These are phyloP conservation scores for Acridotheres tristis DNA, from an alignment of 2,797 vertebrate species.

Conservation along the genomic window DNA sequence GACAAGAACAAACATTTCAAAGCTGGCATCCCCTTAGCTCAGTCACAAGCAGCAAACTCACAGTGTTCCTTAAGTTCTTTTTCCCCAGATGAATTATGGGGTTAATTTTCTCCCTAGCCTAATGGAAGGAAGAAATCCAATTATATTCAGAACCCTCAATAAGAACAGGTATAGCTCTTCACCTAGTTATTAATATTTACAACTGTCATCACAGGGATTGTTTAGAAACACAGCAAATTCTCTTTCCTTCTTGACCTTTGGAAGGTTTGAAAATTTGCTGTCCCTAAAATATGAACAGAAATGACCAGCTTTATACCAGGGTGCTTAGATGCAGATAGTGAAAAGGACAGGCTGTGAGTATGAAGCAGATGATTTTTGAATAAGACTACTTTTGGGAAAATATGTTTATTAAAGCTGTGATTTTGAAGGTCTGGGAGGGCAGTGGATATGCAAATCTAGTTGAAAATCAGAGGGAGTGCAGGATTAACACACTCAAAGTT, in stretches of 20 bases:
- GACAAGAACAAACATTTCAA: neutral
- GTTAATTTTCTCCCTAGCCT: neutral
- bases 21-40: neutral
- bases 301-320: neutral
- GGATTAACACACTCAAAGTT: neutral
- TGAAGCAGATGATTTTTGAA: neutral
- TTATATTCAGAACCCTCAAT: neutral
- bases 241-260: neutral
- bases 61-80: neutral
- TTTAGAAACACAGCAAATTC: neutral
- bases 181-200: neutral
- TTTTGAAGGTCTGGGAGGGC: neutral
- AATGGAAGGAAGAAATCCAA: neutral
- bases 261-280: neutral
- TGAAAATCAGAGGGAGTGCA: neutral
- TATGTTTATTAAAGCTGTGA: neutral
- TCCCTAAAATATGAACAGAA: neutral
- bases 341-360: neutral
- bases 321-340: neutral
- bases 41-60: neutral
- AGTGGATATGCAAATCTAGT: neutral
- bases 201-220: neutral
- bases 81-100: neutral
- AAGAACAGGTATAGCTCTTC: neutral
- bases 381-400: neutral